A percentile compares a stretch with the other conserved stretches of the same genome.
Conservation (phyloP, 2,113 vertebrate species). For the Brachypodius melanocephalos region DNA sequence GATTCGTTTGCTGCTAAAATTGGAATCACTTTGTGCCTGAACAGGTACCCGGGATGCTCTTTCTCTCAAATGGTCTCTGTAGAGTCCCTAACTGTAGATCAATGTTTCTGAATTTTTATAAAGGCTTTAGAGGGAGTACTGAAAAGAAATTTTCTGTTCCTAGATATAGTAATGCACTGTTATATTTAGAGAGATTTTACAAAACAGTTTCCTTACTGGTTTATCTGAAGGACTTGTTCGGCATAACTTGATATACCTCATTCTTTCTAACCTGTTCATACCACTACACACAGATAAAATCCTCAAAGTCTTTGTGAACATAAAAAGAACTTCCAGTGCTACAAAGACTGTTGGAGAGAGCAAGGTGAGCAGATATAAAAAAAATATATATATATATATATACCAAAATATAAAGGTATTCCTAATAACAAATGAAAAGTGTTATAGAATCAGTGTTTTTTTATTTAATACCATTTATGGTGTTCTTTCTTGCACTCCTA, state of each 20-base stretch:
- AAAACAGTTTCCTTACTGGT: background rate
- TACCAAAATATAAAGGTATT: background rate
- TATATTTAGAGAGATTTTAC: background rate
- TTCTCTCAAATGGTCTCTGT: background rate
- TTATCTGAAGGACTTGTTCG: background rate
- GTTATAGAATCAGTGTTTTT: background rate
- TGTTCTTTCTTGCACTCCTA: background rate
- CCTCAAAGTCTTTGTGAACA: background rate
- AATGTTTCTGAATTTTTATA: constrained; percentile 14
- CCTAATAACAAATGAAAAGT: background rate
- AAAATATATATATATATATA: too few relatives aligned
- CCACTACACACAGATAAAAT: background rate
- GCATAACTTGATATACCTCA: background rate
- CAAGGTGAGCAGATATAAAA: background rate
- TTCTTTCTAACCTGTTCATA: background rate
- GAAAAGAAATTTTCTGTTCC: background rate
- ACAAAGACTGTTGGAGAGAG: background rate
- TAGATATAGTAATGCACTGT: background rate
- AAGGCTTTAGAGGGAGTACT: background rate
- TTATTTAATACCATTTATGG: background rate
- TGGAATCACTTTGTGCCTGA: background rate
- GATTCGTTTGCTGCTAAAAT: background rate
- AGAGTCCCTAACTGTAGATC: background rate
- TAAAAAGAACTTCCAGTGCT: background rate
- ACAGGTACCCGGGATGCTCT: background rate